Evolutionary conservation across 1,140 invertebrate genomes (phyloP).

Genomic region (Copidosoma floridanum): DNA sequence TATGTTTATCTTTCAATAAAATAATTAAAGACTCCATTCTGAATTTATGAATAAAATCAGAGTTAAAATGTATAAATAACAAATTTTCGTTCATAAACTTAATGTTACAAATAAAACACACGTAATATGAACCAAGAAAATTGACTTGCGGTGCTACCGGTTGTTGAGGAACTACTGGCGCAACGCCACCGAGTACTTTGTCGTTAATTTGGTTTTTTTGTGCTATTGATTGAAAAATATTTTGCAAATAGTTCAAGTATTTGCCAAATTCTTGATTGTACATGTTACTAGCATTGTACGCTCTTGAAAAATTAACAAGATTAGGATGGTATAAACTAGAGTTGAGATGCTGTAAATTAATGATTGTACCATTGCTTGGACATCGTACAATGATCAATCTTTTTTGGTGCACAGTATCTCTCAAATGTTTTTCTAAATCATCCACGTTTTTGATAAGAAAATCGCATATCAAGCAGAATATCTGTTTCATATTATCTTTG

Average conservation of each 20-base stretch:
- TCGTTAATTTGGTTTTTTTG: constrained; percentile 1
- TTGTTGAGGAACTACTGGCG: too few relatives aligned
- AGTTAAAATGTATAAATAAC: constrained; percentile 12
- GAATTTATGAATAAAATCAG: constrained; percentile 14
- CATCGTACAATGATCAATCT: constrained; percentile 2
- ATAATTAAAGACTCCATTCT: constrained; percentile 7
- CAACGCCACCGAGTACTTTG: too few relatives aligned
- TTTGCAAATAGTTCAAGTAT: too few relatives aligned
- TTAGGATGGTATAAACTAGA: too few relatives aligned
- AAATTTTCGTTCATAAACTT: constrained; percentile 15
- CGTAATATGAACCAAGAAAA: background rate
- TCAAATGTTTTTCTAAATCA: constrained; percentile 14
- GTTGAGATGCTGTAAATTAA: constrained; percentile 10
- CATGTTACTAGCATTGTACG: too few relatives aligned
- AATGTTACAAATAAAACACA: constrained; percentile 16
- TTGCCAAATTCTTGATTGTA: too few relatives aligned
- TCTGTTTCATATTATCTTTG: constrained; percentile 6
- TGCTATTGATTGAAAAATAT: background rate
- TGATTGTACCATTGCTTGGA: constrained; percentile 1
- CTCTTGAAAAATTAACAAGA: too few relatives aligned
- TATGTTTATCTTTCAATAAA: constrained; percentile 19
- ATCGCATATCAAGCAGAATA: constrained; percentile 17
- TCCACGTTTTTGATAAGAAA: background rate
- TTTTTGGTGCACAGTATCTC: constrained; percentile 1
- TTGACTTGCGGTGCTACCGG: too few relatives aligned